phyloP scores from a whole-genome alignment of 2,113 vertebrate species.

The Guaruba guarouba region DNA sequence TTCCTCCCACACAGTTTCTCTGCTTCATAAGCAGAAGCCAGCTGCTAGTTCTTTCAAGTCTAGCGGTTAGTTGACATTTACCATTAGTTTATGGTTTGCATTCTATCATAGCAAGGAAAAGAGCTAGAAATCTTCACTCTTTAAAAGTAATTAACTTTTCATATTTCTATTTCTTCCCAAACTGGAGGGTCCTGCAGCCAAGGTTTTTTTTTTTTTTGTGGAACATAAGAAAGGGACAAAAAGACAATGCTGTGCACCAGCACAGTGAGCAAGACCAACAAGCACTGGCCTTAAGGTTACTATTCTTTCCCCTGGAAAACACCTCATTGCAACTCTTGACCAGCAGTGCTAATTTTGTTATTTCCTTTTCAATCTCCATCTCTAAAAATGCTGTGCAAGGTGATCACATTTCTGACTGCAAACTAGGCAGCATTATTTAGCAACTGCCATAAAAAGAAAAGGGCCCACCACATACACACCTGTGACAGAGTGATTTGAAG shows the following conservation, averaged over 20 bases:
- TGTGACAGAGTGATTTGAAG: background rate
- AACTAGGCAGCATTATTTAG: background rate
- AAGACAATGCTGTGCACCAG: background rate
- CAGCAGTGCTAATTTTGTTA: background rate
- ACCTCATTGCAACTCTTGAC: background rate
- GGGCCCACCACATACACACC: too few species aligned
- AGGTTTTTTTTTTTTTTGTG: background rate
- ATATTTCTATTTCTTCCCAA: background rate
- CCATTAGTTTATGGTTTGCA: background rate
- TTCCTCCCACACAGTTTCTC: constrained; percentile 31
- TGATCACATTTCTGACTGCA: background rate
- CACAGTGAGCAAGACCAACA: background rate
- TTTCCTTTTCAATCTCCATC: background rate
- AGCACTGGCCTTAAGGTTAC: background rate
- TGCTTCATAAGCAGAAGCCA: constrained; percentile 32
- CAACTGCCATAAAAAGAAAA: background rate
- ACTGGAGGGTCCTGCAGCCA: background rate
- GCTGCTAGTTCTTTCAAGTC: constrained; percentile 37
- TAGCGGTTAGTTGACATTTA: constrained; percentile 50
- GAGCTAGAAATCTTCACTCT: background rate
- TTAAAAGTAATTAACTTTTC: background rate
- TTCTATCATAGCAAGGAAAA: background rate
- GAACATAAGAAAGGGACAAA: background rate
- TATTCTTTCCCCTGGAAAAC: background rate
- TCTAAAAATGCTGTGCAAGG: background rate